A percentile compares a stretch with the other conserved stretches of the same genome.
Evolutionary conservation across 2,797 vertebrate species (phyloP).

Genomic region (Iguana delicatissima): DNA sequence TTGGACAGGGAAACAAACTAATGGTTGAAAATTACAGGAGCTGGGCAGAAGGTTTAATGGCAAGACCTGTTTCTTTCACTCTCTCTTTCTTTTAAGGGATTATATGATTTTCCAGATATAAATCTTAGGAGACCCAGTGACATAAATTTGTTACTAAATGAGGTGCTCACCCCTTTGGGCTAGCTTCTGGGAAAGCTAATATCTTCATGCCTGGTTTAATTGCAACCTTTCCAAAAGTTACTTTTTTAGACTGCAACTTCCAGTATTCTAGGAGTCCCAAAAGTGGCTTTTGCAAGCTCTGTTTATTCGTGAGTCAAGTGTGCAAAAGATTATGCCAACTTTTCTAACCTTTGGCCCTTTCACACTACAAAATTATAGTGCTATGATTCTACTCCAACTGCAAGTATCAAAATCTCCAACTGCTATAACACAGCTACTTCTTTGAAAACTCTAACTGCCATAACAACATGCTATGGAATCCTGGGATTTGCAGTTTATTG

Average conservation of each 20-base stretch:
- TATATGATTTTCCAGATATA: constrained; percentile 36
- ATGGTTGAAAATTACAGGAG: neutral
- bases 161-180: constrained; percentile 35
- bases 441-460: too few relatives aligned
- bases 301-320: neutral
- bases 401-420: too few relatives aligned
- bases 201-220: neutral
- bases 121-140: constrained; percentile 37
- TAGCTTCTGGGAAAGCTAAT: neutral
- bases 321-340: neutral
- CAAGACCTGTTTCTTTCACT: constrained; percentile 29
- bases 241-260: too few relatives aligned
- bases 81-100: constrained; percentile 5
- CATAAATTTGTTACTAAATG: constrained; percentile 51
- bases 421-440: too few relatives aligned
- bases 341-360: too few relatives aligned
- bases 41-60: constrained; percentile 43
- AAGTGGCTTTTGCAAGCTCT: neutral
- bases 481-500: too few relatives aligned
- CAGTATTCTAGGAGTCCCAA: too few relatives aligned
- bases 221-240: neutral
- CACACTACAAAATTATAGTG: too few relatives aligned
- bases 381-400: too few relatives aligned
- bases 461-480: too few relatives aligned
- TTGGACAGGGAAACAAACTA: constrained; percentile 50